Evolutionary conservation across 2,113 vertebrate genomes (phyloP).

Genomic region (Phalacrocorax aristotelis): DNA sequence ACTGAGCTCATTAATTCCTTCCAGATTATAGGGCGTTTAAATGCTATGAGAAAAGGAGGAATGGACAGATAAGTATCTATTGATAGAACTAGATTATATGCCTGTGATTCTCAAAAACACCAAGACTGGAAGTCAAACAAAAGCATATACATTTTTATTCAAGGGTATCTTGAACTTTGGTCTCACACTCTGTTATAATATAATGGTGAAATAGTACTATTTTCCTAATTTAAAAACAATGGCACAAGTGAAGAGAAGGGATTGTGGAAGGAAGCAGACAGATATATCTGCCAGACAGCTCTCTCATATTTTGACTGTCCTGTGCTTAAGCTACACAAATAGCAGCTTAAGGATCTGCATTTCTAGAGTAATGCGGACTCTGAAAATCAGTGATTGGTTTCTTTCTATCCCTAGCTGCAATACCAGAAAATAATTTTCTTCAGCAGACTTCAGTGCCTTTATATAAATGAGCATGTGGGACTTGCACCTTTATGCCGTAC

Average conservation of each 20-base stretch:
- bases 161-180: background rate
- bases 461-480: background rate
- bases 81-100: background rate
- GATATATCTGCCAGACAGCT: background rate
- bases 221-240: background rate
- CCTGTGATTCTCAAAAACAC: background rate
- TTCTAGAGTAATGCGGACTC: background rate
- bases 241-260: background rate
- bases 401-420: background rate
- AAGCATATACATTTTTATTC: background rate
- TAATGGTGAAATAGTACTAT: background rate
- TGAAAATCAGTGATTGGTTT: background rate
- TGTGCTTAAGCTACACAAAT: background rate
- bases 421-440: background rate
- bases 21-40: background rate
- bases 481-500: background rate
- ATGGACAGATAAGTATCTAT: background rate
- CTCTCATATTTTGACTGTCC: background rate
- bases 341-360: background rate
- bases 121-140: background rate
- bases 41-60: background rate
- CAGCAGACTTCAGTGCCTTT: background rate
- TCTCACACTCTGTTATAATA: background rate
- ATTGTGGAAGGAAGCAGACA: background rate
- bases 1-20: background rate